phyloP scores from a whole-genome alignment of 2,113 vertebrate genomes.

The Phylloscopus trochiloides region DNA sequence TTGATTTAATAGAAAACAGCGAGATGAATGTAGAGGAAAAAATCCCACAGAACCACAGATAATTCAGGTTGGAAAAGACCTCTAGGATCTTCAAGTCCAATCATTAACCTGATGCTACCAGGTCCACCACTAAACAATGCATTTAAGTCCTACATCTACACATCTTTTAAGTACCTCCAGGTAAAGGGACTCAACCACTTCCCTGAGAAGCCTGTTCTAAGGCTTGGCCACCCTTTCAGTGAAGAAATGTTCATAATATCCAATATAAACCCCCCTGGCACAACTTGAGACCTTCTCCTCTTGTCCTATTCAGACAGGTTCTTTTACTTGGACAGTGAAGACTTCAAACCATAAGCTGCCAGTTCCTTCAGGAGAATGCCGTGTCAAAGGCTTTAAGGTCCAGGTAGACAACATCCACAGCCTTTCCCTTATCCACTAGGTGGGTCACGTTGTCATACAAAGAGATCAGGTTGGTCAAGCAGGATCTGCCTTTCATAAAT shows the following conservation, averaged over 20 bases:
- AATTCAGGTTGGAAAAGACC: background rate
- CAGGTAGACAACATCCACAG: background rate
- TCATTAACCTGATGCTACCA: background rate
- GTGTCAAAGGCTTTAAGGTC: background rate
- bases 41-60: background rate
- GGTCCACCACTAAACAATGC: background rate
- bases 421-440: background rate
- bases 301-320: background rate
- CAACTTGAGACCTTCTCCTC: background rate
- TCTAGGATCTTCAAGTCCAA: background rate
- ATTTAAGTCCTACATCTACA: background rate
- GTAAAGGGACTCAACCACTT: background rate
- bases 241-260: background rate
- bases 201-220: background rate
- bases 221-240: background rate
- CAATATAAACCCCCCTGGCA: background rate
- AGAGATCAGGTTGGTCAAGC: background rate
- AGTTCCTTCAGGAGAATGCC: background rate
- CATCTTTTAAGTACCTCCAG: background rate
- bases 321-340: rapidly evolving
- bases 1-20: background rate
- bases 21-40: background rate
- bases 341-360: background rate
- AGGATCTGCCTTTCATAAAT: background rate
- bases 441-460: background rate